Percentiles rank a stretch among this genome's conserved stretches.
Evolutionary conservation across 2,888 invertebrate species (phyloP).

Genomic region (Bellardia pandia): DNA sequence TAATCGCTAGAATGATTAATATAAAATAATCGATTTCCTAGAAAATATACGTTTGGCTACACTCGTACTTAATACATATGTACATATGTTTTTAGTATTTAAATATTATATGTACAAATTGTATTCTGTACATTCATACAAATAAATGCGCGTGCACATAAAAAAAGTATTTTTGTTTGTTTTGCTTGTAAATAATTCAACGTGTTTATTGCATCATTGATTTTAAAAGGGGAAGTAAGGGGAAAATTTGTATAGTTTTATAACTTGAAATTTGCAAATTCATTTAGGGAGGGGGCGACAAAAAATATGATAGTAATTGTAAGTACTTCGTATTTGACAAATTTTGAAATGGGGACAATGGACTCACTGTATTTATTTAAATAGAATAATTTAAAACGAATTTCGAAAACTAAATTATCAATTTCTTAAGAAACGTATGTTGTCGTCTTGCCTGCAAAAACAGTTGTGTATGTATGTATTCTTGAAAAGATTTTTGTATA

Average conservation of each 20-base stretch:
- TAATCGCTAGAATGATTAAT: slow-evolving; percentile 23
- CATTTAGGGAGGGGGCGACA: no score
- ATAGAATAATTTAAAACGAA: no score
- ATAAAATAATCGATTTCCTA: slow-evolving; percentile 28
- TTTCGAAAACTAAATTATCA: no score
- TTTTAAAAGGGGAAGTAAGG: neutral
- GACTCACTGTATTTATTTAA: no score
- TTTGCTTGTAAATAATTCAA: neutral
- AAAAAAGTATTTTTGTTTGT: neutral
- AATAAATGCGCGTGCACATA: slow-evolving; percentile 3
- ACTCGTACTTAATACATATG: neutral
- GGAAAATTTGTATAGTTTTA: neutral
- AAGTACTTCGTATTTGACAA: neutral
- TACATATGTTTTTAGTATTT: no score
- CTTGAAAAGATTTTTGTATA: no score
- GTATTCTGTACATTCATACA: neutral
- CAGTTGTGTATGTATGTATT: no score
- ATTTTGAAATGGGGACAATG: neutral
- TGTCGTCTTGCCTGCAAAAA: no score
- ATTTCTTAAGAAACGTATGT: no score
- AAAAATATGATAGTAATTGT: no score
- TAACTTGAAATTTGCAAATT: neutral
- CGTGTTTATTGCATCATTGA: neutral
- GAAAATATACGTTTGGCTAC: neutral
- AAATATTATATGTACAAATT: neutral